phyloP scores from a whole-genome alignment of 1,140 invertebrate genomes.

The Ooceraea biroi region DNA sequence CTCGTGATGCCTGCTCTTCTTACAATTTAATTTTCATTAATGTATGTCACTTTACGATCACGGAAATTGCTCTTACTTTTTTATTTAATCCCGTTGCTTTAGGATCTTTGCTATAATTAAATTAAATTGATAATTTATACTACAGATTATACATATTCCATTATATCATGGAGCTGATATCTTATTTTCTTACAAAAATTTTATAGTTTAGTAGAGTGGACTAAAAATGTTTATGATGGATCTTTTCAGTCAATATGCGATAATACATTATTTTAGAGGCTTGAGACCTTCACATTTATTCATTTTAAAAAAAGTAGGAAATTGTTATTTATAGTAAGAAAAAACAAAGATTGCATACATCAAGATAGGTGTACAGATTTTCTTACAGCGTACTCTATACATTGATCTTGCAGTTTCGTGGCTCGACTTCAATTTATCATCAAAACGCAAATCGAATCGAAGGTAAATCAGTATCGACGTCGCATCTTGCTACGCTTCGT shows the following conservation, averaged over 20 bases:
- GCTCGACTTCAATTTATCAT: slow-evolving; percentile 54
- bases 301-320: too few species aligned
- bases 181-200: too few species aligned
- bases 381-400: slow-evolving; percentile 16
- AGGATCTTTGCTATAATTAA: neutral
- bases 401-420: slow-evolving; percentile 1
- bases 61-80: neutral
- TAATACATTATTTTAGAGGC: too few species aligned
- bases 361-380: slow-evolving; percentile 10
- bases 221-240: too few species aligned
- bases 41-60: neutral
- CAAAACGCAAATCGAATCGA: slow-evolving; percentile 41
- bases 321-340: too few species aligned
- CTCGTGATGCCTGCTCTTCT: neutral
- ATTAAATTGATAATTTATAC: neutral
- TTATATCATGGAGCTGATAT: neutral
- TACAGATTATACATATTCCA: neutral
- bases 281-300: too few species aligned
- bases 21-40: slow-evolving; percentile 6
- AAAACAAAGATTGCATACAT: too few species aligned
- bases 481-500: slow-evolving; percentile 2
- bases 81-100: neutral
- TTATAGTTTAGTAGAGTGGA: too few species aligned
- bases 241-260: too few species aligned
- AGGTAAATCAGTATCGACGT: slow-evolving; percentile 42